A percentile compares a stretch with the other conserved stretches of the same genome.
These are phyloP conservation scores for Epirrhoe alternata DNA, from an alignment of 2,888 invertebrate species.

Conservation along the genomic window DNA sequence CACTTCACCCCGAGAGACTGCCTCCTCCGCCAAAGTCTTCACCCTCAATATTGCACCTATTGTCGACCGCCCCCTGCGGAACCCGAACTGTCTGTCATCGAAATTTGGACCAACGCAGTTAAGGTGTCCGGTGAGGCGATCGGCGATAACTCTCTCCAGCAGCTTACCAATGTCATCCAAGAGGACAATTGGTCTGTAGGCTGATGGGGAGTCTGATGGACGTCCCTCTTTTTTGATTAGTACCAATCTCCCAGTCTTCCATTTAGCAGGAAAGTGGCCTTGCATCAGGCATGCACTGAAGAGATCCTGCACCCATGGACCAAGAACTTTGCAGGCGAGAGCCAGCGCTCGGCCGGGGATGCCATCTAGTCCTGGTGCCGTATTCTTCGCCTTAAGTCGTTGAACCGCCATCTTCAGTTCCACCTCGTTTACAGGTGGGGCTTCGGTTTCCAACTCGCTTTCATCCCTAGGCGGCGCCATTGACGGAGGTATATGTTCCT, in stretches of 20 bases:
- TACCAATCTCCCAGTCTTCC: background rate
- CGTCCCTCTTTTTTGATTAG: background rate
- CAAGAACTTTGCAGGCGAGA: background rate
- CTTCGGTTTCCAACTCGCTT: background rate
- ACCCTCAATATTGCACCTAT: constrained; percentile 1
- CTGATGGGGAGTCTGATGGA: background rate
- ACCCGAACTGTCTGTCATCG: constrained; percentile 1
- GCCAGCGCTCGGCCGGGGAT: background rate
- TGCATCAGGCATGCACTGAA: background rate
- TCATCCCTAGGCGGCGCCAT: background rate
- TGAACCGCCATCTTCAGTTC: background rate
- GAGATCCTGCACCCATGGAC: background rate
- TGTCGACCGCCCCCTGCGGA: constrained; percentile 8
- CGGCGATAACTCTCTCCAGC: constrained; percentile 1
- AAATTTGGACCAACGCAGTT: background rate
- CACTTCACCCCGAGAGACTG: background rate
- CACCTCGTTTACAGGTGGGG: background rate
- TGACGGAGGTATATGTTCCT: background rate
- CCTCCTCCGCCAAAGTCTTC: background rate
- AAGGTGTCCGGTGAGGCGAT: background rate
- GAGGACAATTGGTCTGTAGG: background rate
- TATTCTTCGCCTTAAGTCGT: background rate
- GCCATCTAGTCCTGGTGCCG: constrained; percentile 1
- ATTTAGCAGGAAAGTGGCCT: background rate
- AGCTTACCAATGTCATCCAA: constrained; percentile 1